These are phyloP conservation scores for Copsychus sechellarum DNA, from an alignment of 2,113 vertebrate genomes.

Conservation along the genomic window DNA sequence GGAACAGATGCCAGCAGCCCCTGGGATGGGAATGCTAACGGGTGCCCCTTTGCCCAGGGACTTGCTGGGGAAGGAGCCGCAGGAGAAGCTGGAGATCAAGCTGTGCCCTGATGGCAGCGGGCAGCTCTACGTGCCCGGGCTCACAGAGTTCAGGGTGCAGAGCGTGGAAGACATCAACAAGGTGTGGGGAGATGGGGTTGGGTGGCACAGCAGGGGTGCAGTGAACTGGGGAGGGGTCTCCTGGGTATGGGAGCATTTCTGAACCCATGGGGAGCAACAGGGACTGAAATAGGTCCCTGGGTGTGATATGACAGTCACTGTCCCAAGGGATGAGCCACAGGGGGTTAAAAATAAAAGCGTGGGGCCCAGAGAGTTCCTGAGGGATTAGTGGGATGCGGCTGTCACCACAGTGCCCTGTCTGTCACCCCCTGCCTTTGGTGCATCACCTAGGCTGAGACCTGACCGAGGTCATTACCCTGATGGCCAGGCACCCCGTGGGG, in stretches of 20 bases:
- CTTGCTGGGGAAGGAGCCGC: slow-evolving; percentile 85
- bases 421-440: neutral
- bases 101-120: slow-evolving; percentile 92
- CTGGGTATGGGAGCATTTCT: neutral
- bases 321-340: neutral
- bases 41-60: slow-evolving; percentile 73
- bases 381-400: neutral
- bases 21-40: neutral
- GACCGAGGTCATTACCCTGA: fast-evolving
- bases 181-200: slow-evolving; percentile 53
- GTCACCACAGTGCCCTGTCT: neutral
- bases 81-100: slow-evolving; percentile 93
- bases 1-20: fast-evolving
- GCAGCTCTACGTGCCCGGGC: slow-evolving; percentile 91
- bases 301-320: neutral
- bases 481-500: fast-evolving
- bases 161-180: slow-evolving; percentile 92
- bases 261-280: neutral
- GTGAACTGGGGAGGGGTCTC: neutral
- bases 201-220: fast-evolving
- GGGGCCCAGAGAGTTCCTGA: neutral
- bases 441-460: neutral
- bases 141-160: slow-evolving; percentile 85
- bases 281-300: neutral
- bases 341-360: neutral